Percentiles rank a stretch among this genome's conserved stretches.
Evolutionary conservation across 2,888 invertebrate genomes (phyloP).

Genomic region (Physocephala rufipes): DNA sequence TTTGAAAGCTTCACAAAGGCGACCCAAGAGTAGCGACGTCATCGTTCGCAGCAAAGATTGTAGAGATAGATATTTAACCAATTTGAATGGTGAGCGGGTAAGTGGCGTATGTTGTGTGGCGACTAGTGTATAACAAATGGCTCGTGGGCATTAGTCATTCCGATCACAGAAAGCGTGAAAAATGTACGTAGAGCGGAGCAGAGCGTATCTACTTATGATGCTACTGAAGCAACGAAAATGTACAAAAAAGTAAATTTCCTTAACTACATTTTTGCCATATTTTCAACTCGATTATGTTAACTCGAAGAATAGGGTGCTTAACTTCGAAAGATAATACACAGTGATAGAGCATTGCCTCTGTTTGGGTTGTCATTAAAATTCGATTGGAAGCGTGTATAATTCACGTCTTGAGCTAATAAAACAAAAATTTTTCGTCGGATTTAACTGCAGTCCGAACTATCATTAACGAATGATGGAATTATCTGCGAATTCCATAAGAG

Average conservation of each 20-base stretch:
- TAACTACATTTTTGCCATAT: neutral
- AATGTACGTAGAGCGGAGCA: too few relatives aligned
- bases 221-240: neutral
- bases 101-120: neutral
- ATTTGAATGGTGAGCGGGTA: neutral
- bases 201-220: slow-evolving; percentile 1
- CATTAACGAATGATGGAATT: slow-evolving; percentile 45
- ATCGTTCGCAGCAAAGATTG: slow-evolving; percentile 1
- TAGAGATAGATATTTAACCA: slow-evolving; percentile 18
- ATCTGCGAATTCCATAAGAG: slow-evolving; percentile 49
- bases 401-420: neutral
- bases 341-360: slow-evolving; percentile 13
- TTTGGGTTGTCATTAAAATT: slow-evolving; percentile 35
- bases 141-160: neutral
- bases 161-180: neutral
- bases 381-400: slow-evolving; percentile 46
- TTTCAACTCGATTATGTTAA: slow-evolving; percentile 7
- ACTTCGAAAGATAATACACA: neutral
- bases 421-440: neutral
- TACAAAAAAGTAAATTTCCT: neutral
- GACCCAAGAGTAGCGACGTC: neutral
- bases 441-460: neutral
- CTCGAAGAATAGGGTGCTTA: slow-evolving; percentile 8
- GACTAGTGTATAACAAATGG: neutral
- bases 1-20: slow-evolving; percentile 23